A percentile compares a stretch with the other conserved stretches of the same genome.
Evolutionary conservation across 1,140 invertebrate genomes (phyloP).

Genomic region (Hylaeus anthracinus): DNA sequence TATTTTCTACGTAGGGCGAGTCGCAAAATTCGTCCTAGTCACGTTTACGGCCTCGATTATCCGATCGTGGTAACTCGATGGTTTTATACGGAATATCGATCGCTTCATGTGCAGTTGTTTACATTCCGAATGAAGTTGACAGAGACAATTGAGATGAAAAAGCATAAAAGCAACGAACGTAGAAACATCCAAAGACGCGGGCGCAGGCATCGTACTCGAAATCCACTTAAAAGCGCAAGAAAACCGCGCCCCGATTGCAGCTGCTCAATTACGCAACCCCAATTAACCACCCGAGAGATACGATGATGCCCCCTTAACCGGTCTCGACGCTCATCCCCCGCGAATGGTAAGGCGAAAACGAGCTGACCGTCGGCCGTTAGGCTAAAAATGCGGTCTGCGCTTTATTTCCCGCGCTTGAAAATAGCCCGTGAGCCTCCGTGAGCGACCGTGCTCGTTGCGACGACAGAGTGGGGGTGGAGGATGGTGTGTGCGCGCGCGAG

Average conservation of each 20-base stretch:
- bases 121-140: too few relatives aligned
- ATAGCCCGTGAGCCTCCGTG: slow-evolving; percentile 69
- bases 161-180: too few relatives aligned
- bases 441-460: slow-evolving; percentile 32
- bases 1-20: background rate
- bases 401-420: slow-evolving; percentile 79
- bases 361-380: slow-evolving; percentile 76
- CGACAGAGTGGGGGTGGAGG: slow-evolving; percentile 1
- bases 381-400: slow-evolving; percentile 76
- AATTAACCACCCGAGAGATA: slow-evolving; percentile 32
- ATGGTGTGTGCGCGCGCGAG: background rate
- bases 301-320: slow-evolving; percentile 13
- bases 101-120: too few relatives aligned
- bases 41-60: too few relatives aligned
- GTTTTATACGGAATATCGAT: too few relatives aligned
- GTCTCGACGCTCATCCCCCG: slow-evolving; percentile 3
- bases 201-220: background rate
- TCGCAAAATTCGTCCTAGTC: too few relatives aligned
- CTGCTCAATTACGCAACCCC: slow-evolving; percentile 43
- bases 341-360: slow-evolving; percentile 69
- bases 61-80: too few relatives aligned
- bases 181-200: background rate
- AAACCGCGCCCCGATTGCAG: slow-evolving; percentile 18
- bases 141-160: too few relatives aligned
- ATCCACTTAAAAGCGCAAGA: background rate